Conservation (phyloP, 2,797 vertebrate genomes). For the Chrysocyon brachyurus region DNA sequence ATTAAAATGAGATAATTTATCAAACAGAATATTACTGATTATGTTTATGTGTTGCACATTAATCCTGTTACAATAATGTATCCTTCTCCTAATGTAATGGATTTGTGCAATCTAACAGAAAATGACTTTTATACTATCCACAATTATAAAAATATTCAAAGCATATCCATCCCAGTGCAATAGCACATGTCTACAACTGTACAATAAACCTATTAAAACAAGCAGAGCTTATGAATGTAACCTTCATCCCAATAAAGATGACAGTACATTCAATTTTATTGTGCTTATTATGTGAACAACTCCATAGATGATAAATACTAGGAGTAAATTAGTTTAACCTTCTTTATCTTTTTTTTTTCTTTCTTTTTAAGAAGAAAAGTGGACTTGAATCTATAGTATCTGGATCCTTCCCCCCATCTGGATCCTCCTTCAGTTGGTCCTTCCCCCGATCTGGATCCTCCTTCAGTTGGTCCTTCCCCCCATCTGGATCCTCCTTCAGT, state of each 20-base stretch:
- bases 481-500: not conserved
- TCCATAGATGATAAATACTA: constrained; percentile 85
- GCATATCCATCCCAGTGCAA: constrained; percentile 92
- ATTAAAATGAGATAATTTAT: constrained; percentile 98
- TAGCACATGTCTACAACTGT: constrained; percentile 92
- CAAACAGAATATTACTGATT: constrained; percentile 94
- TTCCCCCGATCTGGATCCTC: not conserved
- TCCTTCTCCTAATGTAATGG: constrained; percentile 96
- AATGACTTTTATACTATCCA: constrained; percentile 98
- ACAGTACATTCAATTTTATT: constrained; percentile 94
- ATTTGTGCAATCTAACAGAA: constrained; percentile 99
- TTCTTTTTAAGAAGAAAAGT: constrained; percentile 63
- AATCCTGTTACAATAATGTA: constrained; percentile 96
- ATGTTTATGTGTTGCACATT: constrained; percentile 94
- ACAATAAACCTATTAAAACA: constrained; percentile 94
- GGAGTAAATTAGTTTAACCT: constrained; percentile 84
- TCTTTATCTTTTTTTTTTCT: constrained; percentile 72
- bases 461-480: not conserved
- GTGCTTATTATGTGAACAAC: constrained; percentile 89
- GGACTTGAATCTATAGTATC: constrained; percentile 38
- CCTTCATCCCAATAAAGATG: constrained; percentile 93
- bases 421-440: not conserved
- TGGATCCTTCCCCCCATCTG: not conserved
- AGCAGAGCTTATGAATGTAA: constrained; percentile 91
- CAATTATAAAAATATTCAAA: constrained; percentile 97